Conservation (phyloP, 2,113 vertebrate genomes). For the Meles meles region DNA sequence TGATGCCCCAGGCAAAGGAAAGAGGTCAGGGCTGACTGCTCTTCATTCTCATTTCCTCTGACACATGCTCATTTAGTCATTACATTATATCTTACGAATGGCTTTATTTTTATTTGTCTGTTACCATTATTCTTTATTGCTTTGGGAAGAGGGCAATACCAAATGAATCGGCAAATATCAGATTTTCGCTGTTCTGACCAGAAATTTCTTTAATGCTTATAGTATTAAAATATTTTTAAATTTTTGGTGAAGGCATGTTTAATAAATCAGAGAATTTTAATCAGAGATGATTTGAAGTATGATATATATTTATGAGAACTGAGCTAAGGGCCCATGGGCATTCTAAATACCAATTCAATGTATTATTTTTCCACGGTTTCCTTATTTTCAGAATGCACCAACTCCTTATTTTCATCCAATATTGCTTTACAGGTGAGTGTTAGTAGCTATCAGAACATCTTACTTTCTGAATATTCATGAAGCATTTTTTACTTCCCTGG, state of each 20-base stretch:
- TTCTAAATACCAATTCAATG: not conserved
- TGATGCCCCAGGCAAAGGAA: accelerated
- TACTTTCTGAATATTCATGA: constrained; percentile 15
- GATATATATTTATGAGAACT: not conserved
- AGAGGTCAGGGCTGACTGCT: not conserved
- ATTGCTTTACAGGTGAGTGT: not conserved
- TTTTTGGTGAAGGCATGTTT: not conserved
- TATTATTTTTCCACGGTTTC: not conserved
- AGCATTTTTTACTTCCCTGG: not conserved
- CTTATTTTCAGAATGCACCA: not conserved
- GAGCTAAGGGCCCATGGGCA: not conserved
- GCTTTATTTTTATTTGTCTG: not conserved
- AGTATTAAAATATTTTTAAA: not conserved
- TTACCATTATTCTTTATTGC: not conserved
- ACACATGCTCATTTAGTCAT: not conserved
- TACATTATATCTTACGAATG: not conserved
- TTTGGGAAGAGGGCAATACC: not conserved
- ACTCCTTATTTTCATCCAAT: not conserved
- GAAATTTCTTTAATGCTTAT: not conserved
- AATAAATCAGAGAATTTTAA: not conserved
- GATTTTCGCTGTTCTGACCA: not conserved
- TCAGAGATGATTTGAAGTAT: not conserved
- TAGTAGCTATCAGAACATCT: not conserved
- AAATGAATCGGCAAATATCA: not conserved
- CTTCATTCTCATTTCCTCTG: not conserved